Percentiles rank a stretch among this genome's conserved stretches.
phyloP scores from a whole-genome alignment of 2,797 vertebrate species.

The Myripristis murdjan region DNA sequence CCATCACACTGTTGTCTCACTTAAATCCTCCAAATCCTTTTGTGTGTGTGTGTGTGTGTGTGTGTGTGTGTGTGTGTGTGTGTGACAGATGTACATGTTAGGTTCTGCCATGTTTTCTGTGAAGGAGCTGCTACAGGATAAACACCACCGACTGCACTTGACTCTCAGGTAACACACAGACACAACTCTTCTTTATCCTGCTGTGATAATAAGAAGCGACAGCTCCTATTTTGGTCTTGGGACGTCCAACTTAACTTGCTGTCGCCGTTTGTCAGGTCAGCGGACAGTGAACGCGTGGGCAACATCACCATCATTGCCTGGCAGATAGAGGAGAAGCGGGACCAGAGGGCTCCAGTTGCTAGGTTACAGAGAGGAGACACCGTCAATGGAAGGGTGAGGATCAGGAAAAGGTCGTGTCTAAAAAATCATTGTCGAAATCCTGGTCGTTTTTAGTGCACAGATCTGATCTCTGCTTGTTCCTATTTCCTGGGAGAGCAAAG shows the following conservation, averaged over 20 bases:
- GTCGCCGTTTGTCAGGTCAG: constrained; percentile 86
- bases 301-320: constrained; percentile 98
- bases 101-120: constrained; percentile 94
- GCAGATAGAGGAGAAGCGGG: constrained; percentile 96
- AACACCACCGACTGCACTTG: constrained; percentile 94
- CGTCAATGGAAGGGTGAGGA: constrained; percentile 92
- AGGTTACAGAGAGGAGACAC: constrained; percentile 91
- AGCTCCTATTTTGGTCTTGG: not conserved
- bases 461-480: not conserved
- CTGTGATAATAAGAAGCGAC: not conserved
- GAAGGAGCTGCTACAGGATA: constrained; percentile 96
- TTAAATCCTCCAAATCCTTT: not conserved
- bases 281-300: constrained; percentile 95
- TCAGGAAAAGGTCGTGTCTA: not conserved
- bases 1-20: not conserved
- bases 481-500: too few relatives aligned
- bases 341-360: constrained; percentile 90
- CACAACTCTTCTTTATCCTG: not conserved
- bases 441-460: not conserved
- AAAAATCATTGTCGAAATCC: not conserved
- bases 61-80: constrained; percentile 14
- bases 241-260: not conserved
- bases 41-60: not conserved
- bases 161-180: constrained; percentile 89
- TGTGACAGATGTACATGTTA: constrained; percentile 95